phyloP scores from a whole-genome alignment of 2,888 invertebrate genomes.

The Drosophila hamatofila region DNA sequence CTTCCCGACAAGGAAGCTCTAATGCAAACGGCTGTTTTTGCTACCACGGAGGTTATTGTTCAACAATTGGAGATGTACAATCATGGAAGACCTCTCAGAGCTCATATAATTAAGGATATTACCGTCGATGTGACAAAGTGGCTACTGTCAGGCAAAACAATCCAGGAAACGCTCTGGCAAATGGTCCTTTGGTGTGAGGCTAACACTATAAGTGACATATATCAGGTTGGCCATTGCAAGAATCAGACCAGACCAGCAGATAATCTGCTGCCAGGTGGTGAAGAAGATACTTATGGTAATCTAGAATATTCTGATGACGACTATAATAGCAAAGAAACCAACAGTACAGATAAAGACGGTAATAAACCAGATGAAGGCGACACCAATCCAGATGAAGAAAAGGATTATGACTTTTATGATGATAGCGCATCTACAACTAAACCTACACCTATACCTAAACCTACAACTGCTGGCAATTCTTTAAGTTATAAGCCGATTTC shows the following conservation, averaged over 20 bases:
- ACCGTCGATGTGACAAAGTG: background rate
- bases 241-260: background rate
- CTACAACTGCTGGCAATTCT: background rate
- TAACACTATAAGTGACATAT: background rate
- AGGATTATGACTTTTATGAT: no score
- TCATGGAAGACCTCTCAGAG: background rate
- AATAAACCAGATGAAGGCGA: no score
- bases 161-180: slow-evolving; percentile 15
- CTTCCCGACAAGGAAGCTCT: background rate
- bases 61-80: slow-evolving; percentile 8
- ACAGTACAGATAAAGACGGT: no score
- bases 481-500: background rate
- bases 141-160: slow-evolving; percentile 3
- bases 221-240: background rate
- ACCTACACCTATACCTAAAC: no score
- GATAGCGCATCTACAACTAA: no score
- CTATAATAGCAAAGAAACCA: no score
- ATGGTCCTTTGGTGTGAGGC: slow-evolving; percentile 12
- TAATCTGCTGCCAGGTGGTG: no score
- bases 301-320: no score
- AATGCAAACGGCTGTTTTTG: background rate
- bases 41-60: slow-evolving; percentile 5
- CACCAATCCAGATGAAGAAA: no score
- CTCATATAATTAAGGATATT: background rate
- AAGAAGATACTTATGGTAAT: no score